Base-by-base conservation (phyloP, 2,888 invertebrate genomes). In the Pilophorus perplexus region DNA sequence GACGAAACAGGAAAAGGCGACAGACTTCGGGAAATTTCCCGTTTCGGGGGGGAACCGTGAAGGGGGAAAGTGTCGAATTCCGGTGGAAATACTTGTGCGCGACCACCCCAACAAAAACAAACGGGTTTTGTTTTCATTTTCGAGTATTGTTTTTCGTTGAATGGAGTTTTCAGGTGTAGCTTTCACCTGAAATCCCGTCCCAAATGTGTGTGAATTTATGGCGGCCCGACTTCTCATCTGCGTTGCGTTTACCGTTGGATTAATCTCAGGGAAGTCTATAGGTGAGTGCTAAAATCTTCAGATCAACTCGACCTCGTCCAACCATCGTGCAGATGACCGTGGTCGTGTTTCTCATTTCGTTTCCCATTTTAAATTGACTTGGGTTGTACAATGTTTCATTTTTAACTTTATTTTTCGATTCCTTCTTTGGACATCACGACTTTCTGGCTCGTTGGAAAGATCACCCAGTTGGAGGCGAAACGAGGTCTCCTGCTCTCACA, bases 191-290 rank as follows among this genome's bases (percentile, higher is more conserved):
- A 74, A 74, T 74, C 74, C 74, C 62, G 75, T 76, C 77, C 82
- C 85, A 84, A 84, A 85, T 85, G 86, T 83, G 81, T 82, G 81
- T 81, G 82, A 82, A 84, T 85, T 83, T 85, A 86, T 87, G 87
- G 87, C 87, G 86, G 83, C 86, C 83, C 83, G 84, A 84, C 84
- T 85, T 82, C 84, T 83, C 82, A 82, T 85, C 83, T 80, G 80
- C 80, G 82, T 82, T 80, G 79, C 82, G 80, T 80, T 81, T 80
- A 77, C 82, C 79, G 79, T 83, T 80, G 79, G 78, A 76, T 75
- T 76, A 74, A 71, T 73, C 70, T 68, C 73, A 68, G 71, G 70
- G 52, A 71, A 67, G 66, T 44, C 67, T 37, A 64, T 57, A 59
- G 67, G 69, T 69, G 64, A 52, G 67, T 50, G 1, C 18, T n/a